Evolutionary conservation across 2,797 vertebrate species (phyloP), one percentile per base, ranked within the genome.

Genomic region (Alauda arvensis): DNA sequence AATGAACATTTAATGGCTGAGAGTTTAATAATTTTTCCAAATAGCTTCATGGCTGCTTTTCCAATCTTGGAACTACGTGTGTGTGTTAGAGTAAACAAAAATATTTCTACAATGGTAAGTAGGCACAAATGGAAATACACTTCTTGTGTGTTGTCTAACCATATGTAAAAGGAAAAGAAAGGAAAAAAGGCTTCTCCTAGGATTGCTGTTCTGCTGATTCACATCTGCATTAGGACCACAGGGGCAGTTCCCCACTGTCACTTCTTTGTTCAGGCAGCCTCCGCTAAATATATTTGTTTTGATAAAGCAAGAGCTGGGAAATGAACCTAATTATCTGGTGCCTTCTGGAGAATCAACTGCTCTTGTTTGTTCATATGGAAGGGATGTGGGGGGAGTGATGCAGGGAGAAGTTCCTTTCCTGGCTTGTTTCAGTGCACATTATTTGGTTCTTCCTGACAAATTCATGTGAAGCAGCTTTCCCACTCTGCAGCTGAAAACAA

Each of bases 301-400:
- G 79, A 51, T 78, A 74, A 90, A 91, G 76, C 49, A 80, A 85
- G 77, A 83, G 24, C 65, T 90, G 67, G 74, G 43, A 83, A 74
- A 82, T 70, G 3, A 88, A 91, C 81, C 74, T 16, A 88, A 76
- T 87, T 78, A 87, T 77, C 51, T 61, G 24, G 19, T 76, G 53
- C 85, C 61, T 94, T 89, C 79, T 87, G 77, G 76, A 91, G 78
- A 75, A 48, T 48, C 43, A 92, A 7, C 37, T 51, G 77, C 52
- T 62, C 33, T 0, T 40, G 69, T 65, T 70, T 46, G 62, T 88
- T 83, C 4, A 0, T 29, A 18, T 49, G 28, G 76, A 71, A 77
- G 42, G 46, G 37, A 51, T 1, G 3, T 29, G 34, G 52, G 23
- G 31, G 46, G 42, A 49, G 57, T 5, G 15, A 46, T 70, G 60